These are phyloP conservation scores for Holotrichia oblita DNA, from an alignment of 1,140 invertebrate species.

Conservation along the genomic window DNA sequence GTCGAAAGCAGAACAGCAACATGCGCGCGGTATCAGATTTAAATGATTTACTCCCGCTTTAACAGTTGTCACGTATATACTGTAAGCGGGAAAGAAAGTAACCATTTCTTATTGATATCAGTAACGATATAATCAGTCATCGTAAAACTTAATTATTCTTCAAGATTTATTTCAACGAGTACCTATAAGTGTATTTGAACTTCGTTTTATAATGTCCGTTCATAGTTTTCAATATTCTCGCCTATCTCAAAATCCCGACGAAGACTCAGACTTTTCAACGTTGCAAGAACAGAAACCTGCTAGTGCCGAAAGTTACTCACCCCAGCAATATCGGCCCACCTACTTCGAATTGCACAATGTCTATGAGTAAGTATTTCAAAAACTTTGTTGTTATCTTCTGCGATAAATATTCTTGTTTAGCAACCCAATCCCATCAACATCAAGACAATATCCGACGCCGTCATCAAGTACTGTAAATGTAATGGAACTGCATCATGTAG, in stretches of 20 bases:
- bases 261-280: constrained; percentile 55
- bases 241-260: constrained; percentile 54
- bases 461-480: constrained; percentile 46
- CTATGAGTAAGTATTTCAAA: constrained; percentile 53
- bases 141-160: neutral
- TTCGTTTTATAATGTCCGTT: constrained; percentile 52
- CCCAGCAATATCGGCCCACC: constrained; percentile 53
- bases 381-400: constrained; percentile 46
- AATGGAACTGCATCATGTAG: constrained; percentile 51
- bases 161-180: neutral
- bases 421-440: constrained; percentile 25
- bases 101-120: neutral
- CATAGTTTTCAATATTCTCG: constrained; percentile 57
- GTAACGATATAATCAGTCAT: neutral
- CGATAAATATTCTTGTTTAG: constrained; percentile 45
- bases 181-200: neutral
- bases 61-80: constrained; percentile 7
- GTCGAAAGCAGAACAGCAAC: constrained; percentile 1
- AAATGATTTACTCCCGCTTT: constrained; percentile 29
- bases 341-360: constrained; percentile 57
- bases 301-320: constrained; percentile 49
- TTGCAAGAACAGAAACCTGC: constrained; percentile 57
- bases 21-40: constrained; percentile 18
- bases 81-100: neutral
- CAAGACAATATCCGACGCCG: constrained; percentile 46